A percentile compares a stretch with the other conserved stretches of the same genome.
Conservation (phyloP, 2,888 invertebrate genomes). For the Cybosia mesomella region DNA sequence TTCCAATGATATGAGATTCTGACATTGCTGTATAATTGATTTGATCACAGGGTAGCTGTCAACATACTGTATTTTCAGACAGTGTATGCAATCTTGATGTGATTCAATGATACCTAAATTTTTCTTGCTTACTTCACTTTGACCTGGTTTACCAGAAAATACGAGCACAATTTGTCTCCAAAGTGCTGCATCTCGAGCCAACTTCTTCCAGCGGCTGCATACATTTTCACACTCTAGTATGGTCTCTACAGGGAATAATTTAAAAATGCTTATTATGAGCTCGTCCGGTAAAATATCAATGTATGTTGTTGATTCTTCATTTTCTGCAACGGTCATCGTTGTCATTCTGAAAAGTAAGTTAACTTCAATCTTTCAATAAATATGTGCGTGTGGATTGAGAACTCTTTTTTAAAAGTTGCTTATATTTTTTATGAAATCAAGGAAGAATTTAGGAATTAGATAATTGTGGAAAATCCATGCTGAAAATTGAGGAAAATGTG, state of each 20-base stretch:
- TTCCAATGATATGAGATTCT: constrained; percentile 72
- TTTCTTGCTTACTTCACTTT: constrained; percentile 68
- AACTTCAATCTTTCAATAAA: too few species aligned
- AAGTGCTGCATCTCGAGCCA: constrained; percentile 66
- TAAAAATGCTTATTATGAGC: constrained; percentile 74
- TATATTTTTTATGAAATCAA: too few species aligned
- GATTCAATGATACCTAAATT: constrained; percentile 67
- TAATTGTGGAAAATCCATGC: too few species aligned
- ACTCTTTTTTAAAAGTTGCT: too few species aligned
- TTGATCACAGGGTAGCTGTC: constrained; percentile 70
- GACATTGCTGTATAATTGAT: constrained; percentile 68
- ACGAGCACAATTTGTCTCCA: constrained; percentile 72
- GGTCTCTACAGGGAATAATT: constrained; percentile 69
- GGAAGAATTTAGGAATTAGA: too few species aligned
- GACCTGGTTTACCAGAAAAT: constrained; percentile 75
- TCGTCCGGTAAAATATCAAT: constrained; percentile 77
- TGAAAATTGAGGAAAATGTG: too few species aligned
- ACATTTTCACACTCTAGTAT: constrained; percentile 73
- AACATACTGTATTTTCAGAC: constrained; percentile 76
- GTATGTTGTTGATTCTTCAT: constrained; percentile 34
- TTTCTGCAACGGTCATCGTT: constrained; percentile 53
- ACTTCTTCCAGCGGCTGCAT: constrained; percentile 72
- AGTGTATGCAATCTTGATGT: constrained; percentile 67
- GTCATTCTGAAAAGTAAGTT: constrained; percentile 24
- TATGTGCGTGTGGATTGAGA: too few species aligned